These are phyloP conservation scores for Fukomys damarensis DNA, from an alignment of 2,113 vertebrate species.

Conservation along the genomic window DNA sequence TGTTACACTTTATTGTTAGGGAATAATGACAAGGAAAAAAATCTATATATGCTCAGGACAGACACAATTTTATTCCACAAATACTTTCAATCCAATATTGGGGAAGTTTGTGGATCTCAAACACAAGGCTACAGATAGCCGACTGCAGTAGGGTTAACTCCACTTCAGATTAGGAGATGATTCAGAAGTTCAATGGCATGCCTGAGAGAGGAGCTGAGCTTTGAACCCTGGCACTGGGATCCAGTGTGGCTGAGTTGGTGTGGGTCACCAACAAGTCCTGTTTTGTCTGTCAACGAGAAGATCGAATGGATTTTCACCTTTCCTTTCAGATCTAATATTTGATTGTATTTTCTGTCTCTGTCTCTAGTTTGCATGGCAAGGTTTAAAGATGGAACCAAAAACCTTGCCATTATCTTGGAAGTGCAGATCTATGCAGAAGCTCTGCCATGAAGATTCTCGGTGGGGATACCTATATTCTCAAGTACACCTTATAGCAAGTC, in stretches of 20 bases:
- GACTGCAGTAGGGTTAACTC: accelerated
- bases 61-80: background rate
- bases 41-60: background rate
- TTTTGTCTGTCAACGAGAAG: background rate
- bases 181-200: background rate
- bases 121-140: background rate
- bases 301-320: background rate
- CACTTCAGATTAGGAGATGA: background rate
- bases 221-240: background rate
- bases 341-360: background rate
- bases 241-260: accelerated
- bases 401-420: background rate
- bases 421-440: background rate
- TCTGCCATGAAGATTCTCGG: background rate
- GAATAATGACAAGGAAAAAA: background rate
- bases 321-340: background rate
- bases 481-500: background rate
- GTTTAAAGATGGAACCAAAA: background rate
- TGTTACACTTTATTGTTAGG: background rate
- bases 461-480: background rate
- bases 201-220: background rate
- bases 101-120: background rate
- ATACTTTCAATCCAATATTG: background rate
- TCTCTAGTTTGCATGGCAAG: background rate
- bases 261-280: background rate